phyloP scores from a whole-genome alignment of 1,140 invertebrate genomes.

The Diabrotica virgifera region DNA sequence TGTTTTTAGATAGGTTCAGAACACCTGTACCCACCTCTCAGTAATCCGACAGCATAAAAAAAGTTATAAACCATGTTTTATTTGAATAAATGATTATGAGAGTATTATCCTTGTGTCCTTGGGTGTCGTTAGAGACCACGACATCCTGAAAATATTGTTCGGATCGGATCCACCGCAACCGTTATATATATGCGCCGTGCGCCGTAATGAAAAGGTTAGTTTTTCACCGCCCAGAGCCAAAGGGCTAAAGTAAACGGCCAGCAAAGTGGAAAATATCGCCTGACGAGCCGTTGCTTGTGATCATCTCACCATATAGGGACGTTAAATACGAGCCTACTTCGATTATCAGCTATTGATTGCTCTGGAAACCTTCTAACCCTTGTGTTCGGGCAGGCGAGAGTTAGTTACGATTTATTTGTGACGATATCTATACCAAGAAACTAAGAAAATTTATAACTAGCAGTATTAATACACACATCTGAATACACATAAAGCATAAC shows the following conservation, averaged over 20 bases:
- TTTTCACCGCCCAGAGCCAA: slow-evolving; percentile 10
- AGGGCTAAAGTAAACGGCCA: slow-evolving; percentile 10
- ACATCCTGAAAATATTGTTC: neutral
- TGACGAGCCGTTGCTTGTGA: slow-evolving; percentile 8
- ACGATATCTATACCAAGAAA: no score
- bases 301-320: slow-evolving; percentile 12
- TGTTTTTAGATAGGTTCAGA: no score
- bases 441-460: no score
- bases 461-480: no score
- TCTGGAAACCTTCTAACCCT: neutral
- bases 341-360: slow-evolving; percentile 14
- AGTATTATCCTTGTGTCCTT: neutral
- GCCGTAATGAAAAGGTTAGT: slow-evolving; percentile 10
- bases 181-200: neutral
- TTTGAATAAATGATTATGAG: no score
- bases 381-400: slow-evolving; percentile 4
- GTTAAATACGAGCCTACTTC: slow-evolving; percentile 5
- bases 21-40: no score
- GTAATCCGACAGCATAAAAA: no score
- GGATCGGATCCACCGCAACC: neutral
- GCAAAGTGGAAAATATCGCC: slow-evolving; percentile 14
- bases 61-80: no score
- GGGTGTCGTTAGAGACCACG: neutral
- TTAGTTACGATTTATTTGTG: neutral
- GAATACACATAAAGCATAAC: no score